phyloP scores from a whole-genome alignment of 2,888 invertebrate species.

The Chalcis sispes region DNA sequence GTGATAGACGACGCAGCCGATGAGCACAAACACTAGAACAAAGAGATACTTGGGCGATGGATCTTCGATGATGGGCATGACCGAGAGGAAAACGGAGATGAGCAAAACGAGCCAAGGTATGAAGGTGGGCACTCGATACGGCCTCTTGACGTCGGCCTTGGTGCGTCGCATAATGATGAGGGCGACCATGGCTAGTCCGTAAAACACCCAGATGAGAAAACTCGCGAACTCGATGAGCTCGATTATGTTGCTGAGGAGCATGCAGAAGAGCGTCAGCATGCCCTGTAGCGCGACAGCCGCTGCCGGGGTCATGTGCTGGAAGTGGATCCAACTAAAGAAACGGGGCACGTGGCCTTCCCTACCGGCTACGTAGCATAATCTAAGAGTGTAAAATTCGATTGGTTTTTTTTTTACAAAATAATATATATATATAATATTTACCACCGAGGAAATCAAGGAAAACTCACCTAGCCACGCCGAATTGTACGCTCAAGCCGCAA shows the following conservation, averaged over 20 bases:
- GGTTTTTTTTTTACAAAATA: background rate
- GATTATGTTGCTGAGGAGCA: slow-evolving; percentile 85
- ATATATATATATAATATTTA: background rate
- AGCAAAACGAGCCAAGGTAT: slow-evolving; percentile 85
- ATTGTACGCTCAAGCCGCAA: slow-evolving; percentile 87
- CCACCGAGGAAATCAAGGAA: too few relatives aligned
- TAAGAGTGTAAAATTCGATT: slow-evolving; percentile 63
- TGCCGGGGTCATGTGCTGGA: slow-evolving; percentile 85
- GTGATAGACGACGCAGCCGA: slow-evolving; percentile 85
- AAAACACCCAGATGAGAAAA: slow-evolving; percentile 92
- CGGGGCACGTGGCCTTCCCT: slow-evolving; percentile 88
- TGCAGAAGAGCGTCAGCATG: slow-evolving; percentile 83
- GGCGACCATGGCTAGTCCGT: slow-evolving; percentile 88
- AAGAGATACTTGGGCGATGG: slow-evolving; percentile 87
- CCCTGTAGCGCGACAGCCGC: slow-evolving; percentile 90
- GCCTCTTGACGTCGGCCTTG: slow-evolving; percentile 82
- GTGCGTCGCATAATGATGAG: slow-evolving; percentile 85
- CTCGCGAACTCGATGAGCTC: slow-evolving; percentile 90
- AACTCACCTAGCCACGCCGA: slow-evolving; percentile 82
- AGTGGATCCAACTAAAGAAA: slow-evolving; percentile 87
- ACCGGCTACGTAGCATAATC: slow-evolving; percentile 90
- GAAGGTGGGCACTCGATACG: slow-evolving; percentile 85
- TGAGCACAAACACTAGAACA: slow-evolving; percentile 83
- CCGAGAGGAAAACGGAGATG: slow-evolving; percentile 84
- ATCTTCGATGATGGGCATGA: slow-evolving; percentile 85